Base-by-base conservation (phyloP, 2,888 invertebrate genomes). In the Strigamia maritima region DNA sequence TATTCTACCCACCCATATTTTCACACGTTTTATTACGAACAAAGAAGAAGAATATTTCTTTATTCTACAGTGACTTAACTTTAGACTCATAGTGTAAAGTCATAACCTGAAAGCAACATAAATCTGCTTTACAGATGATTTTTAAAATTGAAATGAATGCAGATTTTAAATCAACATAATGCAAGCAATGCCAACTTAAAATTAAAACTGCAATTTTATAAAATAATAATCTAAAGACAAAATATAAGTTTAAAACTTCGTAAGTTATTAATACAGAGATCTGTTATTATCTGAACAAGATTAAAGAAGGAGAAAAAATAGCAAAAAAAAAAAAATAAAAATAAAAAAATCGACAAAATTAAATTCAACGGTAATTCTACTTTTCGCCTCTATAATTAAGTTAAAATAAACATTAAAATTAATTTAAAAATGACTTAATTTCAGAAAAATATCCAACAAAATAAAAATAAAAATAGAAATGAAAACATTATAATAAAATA, bases 91-190 rank as follows among this genome's bases (percentile, higher is more conserved):
- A 44, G 44, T 44, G 3, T 12, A 26, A 70, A 70, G n/a, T 16
- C 24, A 12, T n/a, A 24, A 28, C 16, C 16, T 16, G 28, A 70
- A 28, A 70, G 70, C 26, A 70, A 4, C 70, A 70, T 70, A 70
- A 70, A 70, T 70, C 70, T 70, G 70, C 22, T 60, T 7, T 19
- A 60, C 14, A 14, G 14, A 16, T 44, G 44, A 16, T 14, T 54
- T 54, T 3, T 14, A 12, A 44, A 44, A 44, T 4, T 1, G 54
- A 54, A 54, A 54, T 19, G 19, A 28, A 24, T 70, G 70, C 70
- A 26, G 26, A 54, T 19, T 8, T 28, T 70, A 70, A 70, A 70
- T 70, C 70, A 70, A 28, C 28, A 26, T 70, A 70, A 70, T 70
- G 70, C 70, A 14, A 16, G 70, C 70, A 24, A 10, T 28, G 3